phyloP scores from a whole-genome alignment of 92 coral and sea anemone species.

The Parazoanthus swiftii region DNA sequence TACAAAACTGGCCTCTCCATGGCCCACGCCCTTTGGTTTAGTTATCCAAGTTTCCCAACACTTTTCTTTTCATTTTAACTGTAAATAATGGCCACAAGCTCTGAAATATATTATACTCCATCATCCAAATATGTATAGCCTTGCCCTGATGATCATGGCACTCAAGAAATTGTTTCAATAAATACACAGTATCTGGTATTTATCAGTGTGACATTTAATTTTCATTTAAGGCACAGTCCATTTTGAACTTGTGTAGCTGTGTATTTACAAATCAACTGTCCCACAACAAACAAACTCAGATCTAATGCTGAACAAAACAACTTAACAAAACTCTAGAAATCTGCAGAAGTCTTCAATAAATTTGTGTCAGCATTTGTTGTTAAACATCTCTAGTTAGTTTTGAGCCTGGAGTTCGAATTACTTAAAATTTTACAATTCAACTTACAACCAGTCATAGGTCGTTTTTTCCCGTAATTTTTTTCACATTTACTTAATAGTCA shows the following conservation, averaged over 20 bases:
- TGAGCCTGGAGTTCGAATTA: neutral
- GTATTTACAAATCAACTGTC: conserved; percentile 25
- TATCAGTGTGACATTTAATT: neutral
- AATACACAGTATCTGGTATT: neutral
- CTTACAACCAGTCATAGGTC: neutral
- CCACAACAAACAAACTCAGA: conserved; percentile 18
- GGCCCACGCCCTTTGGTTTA: no score
- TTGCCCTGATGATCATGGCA: neutral
- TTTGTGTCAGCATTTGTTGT: neutral
- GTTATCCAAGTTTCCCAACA: no score
- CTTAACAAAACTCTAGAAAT: neutral
- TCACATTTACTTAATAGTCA: neutral
- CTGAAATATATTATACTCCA: neutral
- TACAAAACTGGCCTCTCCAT: neutral
- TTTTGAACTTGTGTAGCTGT: neutral
- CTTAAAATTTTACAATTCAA: neutral
- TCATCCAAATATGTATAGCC: neutral
- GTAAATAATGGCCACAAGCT: no score
- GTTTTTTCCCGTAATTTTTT: neutral
- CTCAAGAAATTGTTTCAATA: neutral
- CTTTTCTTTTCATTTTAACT: no score
- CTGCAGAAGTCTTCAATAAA: neutral
- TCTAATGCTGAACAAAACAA: neutral
- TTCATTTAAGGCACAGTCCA: conserved; percentile 1
- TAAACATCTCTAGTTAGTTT: neutral